Percentiles rank a stretch among this genome's conserved stretches.
Conservation (phyloP, 2,888 invertebrate genomes). For the Ophion obscuratus region DNA sequence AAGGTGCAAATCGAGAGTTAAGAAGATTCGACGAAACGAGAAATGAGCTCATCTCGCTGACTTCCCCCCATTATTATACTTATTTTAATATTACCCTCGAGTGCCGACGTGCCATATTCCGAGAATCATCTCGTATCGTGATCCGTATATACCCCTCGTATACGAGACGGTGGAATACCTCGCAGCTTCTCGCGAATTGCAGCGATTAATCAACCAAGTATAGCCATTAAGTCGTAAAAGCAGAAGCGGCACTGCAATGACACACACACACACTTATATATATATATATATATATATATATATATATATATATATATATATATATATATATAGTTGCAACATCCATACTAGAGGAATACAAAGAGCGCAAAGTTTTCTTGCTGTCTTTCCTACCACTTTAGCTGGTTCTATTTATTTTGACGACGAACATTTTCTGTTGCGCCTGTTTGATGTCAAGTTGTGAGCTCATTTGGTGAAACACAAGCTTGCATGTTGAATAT, state of each 20-base stretch:
- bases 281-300: background rate
- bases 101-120: constrained; percentile 55
- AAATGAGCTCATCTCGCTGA: constrained; percentile 29
- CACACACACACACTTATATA: background rate
- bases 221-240: constrained; percentile 60
- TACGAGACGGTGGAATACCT: constrained; percentile 21
- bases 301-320: background rate
- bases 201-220: constrained; percentile 54
- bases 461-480: no score
- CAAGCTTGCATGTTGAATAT: no score
- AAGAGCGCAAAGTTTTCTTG: background rate
- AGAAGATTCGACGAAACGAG: constrained; percentile 45
- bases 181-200: constrained; percentile 45
- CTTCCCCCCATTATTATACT: constrained; percentile 36
- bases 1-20: constrained; percentile 14
- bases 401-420: background rate
- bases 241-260: constrained; percentile 29
- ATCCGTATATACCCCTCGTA: constrained; percentile 29
- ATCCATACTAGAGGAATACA: constrained; percentile 26
- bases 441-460: no score
- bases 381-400: background rate
- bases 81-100: constrained; percentile 49
- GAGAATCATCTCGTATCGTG: constrained; percentile 48
- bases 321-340: background rate
- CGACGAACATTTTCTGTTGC: no score